Evolutionary conservation across 2,113 vertebrate species (phyloP).

Genomic region (Xyrauchen texanus): DNA sequence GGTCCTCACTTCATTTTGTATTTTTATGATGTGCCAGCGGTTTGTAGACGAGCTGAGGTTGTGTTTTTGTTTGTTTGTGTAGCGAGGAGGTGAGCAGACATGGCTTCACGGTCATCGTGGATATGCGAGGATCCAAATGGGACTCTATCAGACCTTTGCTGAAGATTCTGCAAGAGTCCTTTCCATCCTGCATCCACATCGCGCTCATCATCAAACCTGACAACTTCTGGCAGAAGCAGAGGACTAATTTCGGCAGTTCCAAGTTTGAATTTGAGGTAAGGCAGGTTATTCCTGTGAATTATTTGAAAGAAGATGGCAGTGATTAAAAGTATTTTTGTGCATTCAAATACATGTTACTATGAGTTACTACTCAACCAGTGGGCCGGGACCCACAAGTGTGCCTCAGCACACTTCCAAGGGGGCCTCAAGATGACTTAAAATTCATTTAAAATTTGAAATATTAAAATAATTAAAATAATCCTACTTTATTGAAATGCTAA

Average conservation of each 20-base stretch:
- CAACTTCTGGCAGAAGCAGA: slow-evolving; percentile 99
- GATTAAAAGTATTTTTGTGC: not conserved
- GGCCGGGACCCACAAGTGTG: too few species aligned
- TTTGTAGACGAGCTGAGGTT: not conserved
- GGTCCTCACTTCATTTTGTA: too few species aligned
- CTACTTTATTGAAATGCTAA: too few species aligned
- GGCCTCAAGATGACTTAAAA: too few species aligned
- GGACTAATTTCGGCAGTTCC: slow-evolving; percentile 97
- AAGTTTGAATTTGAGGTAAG: slow-evolving; percentile 99
- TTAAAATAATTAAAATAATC: too few species aligned
- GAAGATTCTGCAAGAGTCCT: slow-evolving; percentile 97
- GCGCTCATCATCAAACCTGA: slow-evolving; percentile 99
- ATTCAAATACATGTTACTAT: too few species aligned
- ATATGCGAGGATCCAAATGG: slow-evolving; percentile 99
- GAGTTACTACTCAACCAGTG: too few species aligned
- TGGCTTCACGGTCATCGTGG: slow-evolving; percentile 98
- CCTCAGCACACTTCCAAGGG: too few species aligned
- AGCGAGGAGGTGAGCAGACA: slow-evolving; percentile 96
- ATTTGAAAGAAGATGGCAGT: not conserved
- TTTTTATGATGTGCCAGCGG: not conserved
- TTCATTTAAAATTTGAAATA: too few species aligned
- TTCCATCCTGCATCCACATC: slow-evolving; percentile 95
- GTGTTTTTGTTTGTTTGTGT: slow-evolving; percentile 50
- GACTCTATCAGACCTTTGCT: slow-evolving; percentile 97
- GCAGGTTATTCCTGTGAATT: not conserved